Base-by-base conservation (phyloP, 2,113 vertebrate species). In the Brachyhypopomus occidentalis region DNA sequence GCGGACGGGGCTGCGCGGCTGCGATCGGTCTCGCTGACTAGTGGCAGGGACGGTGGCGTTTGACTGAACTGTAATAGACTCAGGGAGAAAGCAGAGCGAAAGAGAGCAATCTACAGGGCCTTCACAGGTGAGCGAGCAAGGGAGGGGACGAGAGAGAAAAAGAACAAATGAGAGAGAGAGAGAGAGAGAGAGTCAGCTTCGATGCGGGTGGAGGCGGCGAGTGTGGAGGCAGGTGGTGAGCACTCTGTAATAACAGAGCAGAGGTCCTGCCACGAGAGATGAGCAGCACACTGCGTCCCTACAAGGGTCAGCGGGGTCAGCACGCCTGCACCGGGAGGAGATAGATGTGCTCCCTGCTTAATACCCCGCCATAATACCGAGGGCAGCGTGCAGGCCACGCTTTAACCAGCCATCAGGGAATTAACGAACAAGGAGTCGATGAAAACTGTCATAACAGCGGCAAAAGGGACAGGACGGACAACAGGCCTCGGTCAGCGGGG, bases 301-400 rank as follows among this genome's bases (percentile, higher is more conserved):
- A 86, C 85, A 60, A 83, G 87, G 92, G 92, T 90, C 91, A 92
- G 90, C 87, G 80, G 85, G 90, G 91, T 91, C 90, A 79, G 64
- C 2, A 74, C 34, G 73, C 85, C 87, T 78, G 56, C 82, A 78
- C 80, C 73, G 81, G 78, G 76, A 82, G 84, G 89, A 93, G 89
- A 93, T 90, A 91, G 91, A 92, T 93, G 93, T 87, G 87, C 91
- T 92, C 88, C 89, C 77, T 62, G 89, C 87, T 90, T 91, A 91
- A 89, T 89, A 89, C 88, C 85, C 87, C 88, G 82, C 86, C 76
- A 88, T 91, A 92, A 92, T 89, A 87, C 78, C 88, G 87, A 90
- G 89, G 90, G 80, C 90, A 90, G 52, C 64, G 84, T 88, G 84
- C 74, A 84, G 83, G 85, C 81, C 80, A 75, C 83, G 89, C 88